Percentiles rank a stretch among this genome's conserved stretches.
Conservation (phyloP, 2,888 invertebrate genomes). For the Eucriotettix oculatus region DNA sequence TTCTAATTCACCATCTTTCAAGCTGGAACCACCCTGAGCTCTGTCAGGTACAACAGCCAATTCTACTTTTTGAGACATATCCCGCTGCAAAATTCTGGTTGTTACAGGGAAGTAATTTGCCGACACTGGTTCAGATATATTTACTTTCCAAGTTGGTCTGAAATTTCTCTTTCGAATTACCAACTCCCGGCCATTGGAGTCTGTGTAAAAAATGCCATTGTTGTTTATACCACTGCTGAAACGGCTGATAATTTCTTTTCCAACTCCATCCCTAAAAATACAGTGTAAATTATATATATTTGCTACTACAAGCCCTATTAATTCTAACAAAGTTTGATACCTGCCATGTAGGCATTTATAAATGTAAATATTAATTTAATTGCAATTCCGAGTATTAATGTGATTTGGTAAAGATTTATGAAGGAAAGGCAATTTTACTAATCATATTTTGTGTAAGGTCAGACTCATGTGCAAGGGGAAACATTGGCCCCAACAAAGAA, state of each 20-base stretch:
- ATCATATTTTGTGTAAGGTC: too few species aligned
- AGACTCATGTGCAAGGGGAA: too few species aligned
- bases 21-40: conserved; percentile 64
- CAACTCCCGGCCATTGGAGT: conserved; percentile 83
- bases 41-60: conserved; percentile 55
- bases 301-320: not conserved
- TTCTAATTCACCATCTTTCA: conserved; percentile 59
- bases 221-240: conserved; percentile 46
- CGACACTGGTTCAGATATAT: conserved; percentile 52
- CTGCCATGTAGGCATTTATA: too few species aligned
- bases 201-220: conserved; percentile 65
- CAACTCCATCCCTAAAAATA: conserved; percentile 34
- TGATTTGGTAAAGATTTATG: too few species aligned
- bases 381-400: too few species aligned
- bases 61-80: conserved; percentile 26
- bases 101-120: conserved; percentile 92
- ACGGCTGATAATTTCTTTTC: conserved; percentile 69
- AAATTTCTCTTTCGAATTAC: conserved; percentile 48
- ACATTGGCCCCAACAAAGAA: too few species aligned
- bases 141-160: conserved; percentile 54
- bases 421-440: too few species aligned
- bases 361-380: too few species aligned
- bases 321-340: too few species aligned
- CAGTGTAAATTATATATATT: not conserved
- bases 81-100: conserved; percentile 54